Base-by-base conservation (phyloP, 2,888 invertebrate species). In the Parasteatoda lunata region DNA sequence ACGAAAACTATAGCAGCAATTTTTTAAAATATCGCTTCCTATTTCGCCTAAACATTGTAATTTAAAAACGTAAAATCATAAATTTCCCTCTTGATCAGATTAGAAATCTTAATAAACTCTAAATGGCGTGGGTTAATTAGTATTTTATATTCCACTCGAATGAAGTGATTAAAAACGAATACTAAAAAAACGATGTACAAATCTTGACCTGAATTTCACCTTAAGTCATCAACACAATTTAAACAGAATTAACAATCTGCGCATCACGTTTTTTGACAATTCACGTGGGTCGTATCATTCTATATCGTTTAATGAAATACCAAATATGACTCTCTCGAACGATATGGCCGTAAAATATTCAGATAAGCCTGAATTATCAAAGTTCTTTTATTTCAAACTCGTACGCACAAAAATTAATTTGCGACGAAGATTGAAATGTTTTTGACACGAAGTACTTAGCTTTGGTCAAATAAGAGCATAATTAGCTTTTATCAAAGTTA, bases 71-170 rank as follows among this genome's bases (percentile, higher is more conserved):
- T 11, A 69, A 48, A 69, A 30, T 30, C 30, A 2, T 30, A 30
- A 30, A 30, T 30, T 30, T 59, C 59, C 7, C 69, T 78, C 78
- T 47, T 77, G 51, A 6, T 45, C 73, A 79, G 79, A 79, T 85
- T 76, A 64, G 51, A 64, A 48, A 51, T 5, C 45, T 75, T 54
- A 68, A 64, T 73, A 70, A 69, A 69, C 75, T 76, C 65, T 64
- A 59, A 6, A 9, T 64, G n/a, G 75, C 75, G 84, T 85, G 77
- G 84, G 84, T 69, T 85, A 85, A 85, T 85, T 75, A 70, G 84
- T 70, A 11, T 75, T 85, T 79, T 85, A 79, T 85, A 85, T 85
- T 68, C 84, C 15, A 48, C 75, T 70, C 15, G 54, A 47, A 77
- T 66, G 51, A 73, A n/a, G 59, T n/a, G 59, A 59, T 59, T 59